These are phyloP conservation scores for Spatulosminthurus flaviceps DNA, from an alignment of 2,888 invertebrate genomes.

Conservation along the genomic window DNA sequence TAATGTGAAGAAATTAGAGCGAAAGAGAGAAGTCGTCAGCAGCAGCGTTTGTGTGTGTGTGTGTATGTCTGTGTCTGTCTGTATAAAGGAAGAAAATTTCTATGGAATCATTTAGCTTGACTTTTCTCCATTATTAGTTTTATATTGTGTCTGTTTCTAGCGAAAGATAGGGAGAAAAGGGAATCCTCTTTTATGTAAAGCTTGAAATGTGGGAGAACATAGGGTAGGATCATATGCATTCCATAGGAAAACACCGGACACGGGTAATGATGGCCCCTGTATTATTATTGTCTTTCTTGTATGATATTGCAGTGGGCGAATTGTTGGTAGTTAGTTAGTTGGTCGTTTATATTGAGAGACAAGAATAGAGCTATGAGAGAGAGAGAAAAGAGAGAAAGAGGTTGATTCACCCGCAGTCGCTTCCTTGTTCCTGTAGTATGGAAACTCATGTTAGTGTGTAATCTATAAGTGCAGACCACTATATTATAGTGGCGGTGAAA, in stretches of 20 bases:
- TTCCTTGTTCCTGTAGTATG: constrained; percentile 18
- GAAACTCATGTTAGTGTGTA: constrained; percentile 12
- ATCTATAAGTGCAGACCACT: not conserved
- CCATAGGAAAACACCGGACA: not conserved
- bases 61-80: too few relatives aligned
- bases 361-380: not conserved
- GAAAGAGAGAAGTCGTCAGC: constrained; percentile 15
- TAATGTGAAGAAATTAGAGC: constrained; percentile 23
- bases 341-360: constrained; percentile 14
- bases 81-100: not conserved
- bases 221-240: not conserved
- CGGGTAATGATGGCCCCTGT: not conserved
- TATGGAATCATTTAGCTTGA: constrained; percentile 6
- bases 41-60: too few relatives aligned
- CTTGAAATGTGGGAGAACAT: not conserved
- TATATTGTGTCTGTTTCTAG: not conserved
- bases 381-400: not conserved
- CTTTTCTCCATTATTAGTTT: constrained; percentile 14
- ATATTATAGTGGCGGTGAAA: constrained; percentile 5
- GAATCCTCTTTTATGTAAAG: not conserved
- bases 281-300: constrained; percentile 6
- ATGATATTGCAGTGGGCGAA: not conserved
- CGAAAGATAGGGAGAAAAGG: too few relatives aligned
- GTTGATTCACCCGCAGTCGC: constrained; percentile 3
- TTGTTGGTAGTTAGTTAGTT: constrained; percentile 4